Base-by-base conservation (phyloP, 2,113 vertebrate species). In the Sinosuthora webbiana region DNA sequence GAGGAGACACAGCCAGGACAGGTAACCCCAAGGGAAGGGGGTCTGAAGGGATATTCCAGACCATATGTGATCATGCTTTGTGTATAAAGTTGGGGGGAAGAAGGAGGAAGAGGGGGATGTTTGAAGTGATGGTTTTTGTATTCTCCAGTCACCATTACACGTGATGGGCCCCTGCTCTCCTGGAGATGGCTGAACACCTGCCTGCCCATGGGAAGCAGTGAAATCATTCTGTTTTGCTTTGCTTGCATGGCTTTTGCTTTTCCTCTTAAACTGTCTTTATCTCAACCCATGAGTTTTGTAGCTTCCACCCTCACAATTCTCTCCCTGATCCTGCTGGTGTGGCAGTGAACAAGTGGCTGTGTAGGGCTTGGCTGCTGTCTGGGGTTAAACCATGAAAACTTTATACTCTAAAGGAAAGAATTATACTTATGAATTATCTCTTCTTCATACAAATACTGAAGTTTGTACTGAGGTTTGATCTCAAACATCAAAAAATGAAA, bases 321-420 rank as follows among this genome's bases (percentile, higher is more conserved):
- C 30, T 41, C 47, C 25, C 12, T 1, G 0, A 7, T 27, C 35
- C n/a, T 76, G 27, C 5, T 31, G 21, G 21, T 69, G 31, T 15
- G 30, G 7, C 15, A 62, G 11, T 28, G 23, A 81, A 10, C 0
- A 0, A 65, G 42, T 4, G 24, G 39, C 20, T 53, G 20, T 0
- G 0, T 41, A 13, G 28, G n/a, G n/a, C 30, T 31, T 21, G 20
- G 24, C 47, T 59, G 31, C 30, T n/a, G 53, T 6, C 60, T 30
- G 17, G 21, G 14, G 9, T 49, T 27, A 62, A 76, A 45, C 20
- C 13, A 55, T 35, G 21, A 35, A 8, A 69, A 42, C 14, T 57
- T 77, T n/a, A 42, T 37, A 75, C 3, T 49, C 8, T 21, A 39
- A 83, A 45, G 47, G 31, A 77, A 77, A 62, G 0, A 52, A 68